A percentile compares a stretch with the other conserved stretches of the same genome.
These are phyloP conservation scores for Pluvialis apricaria DNA, from an alignment of 2,113 vertebrate species.

Conservation along the genomic window DNA sequence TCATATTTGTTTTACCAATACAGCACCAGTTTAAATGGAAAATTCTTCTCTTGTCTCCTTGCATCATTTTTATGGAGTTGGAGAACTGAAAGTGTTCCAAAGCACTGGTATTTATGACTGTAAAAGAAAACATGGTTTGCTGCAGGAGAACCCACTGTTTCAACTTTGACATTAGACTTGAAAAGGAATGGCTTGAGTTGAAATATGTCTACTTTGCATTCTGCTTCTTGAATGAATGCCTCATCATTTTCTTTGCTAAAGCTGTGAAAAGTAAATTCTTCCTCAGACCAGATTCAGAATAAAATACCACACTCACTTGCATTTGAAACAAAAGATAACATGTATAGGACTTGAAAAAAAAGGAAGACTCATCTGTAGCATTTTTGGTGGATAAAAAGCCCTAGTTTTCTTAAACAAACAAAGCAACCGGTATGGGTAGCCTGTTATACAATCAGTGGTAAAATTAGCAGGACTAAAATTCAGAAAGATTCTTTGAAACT, in stretches of 20 bases:
- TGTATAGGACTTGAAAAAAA: not conserved
- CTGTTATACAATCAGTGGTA: not conserved
- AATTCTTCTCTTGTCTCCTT: conserved; percentile 18
- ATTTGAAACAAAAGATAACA: not conserved
- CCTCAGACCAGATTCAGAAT: not conserved
- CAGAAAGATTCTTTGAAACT: not conserved
- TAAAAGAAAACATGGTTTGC: conserved; percentile 15
- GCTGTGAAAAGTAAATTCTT: not conserved
- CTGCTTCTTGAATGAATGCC: not conserved
- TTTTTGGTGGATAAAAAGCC: not conserved
- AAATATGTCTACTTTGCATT: not conserved
- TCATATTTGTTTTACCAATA: not conserved
- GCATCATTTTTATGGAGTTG: conserved; percentile 10
- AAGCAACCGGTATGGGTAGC: not conserved
- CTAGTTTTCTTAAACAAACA: not conserved
- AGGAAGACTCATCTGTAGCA: not conserved
- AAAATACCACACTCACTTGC: not conserved
- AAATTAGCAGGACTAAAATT: not conserved
- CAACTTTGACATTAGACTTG: not conserved
- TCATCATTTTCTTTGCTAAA: not conserved
- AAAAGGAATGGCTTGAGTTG: not conserved
- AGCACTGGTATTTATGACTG: conserved; percentile 26
- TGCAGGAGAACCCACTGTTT: not conserved
- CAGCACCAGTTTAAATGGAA: not conserved
- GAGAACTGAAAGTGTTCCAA: conserved; percentile 13